Conservation (phyloP, 1,140 invertebrate genomes). For the Tetragonula clypearis region DNA sequence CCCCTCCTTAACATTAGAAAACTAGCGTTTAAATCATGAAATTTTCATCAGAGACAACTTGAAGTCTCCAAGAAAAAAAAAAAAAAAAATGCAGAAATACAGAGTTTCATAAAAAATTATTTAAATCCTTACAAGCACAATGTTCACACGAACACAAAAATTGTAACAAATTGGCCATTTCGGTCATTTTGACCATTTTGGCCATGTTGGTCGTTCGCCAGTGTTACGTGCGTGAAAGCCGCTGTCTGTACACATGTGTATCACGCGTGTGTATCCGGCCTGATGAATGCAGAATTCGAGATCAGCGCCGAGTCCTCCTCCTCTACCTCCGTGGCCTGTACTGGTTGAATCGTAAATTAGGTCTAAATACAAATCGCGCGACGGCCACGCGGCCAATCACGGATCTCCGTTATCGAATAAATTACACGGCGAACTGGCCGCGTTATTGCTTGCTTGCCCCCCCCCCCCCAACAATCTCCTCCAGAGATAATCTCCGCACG, state of each 20-base stretch:
- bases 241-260: background rate
- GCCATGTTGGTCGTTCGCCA: no score
- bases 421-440: constrained; percentile 31
- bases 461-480: constrained; percentile 8
- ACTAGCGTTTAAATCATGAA: no score
- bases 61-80: no score
- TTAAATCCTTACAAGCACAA: no score
- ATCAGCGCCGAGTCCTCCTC: constrained; percentile 7
- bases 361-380: constrained; percentile 37
- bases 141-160: no score
- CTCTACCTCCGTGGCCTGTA: background rate
- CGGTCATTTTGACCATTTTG: no score
- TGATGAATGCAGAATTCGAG: constrained; percentile 34
- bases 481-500: constrained; percentile 1
- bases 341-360: constrained; percentile 49
- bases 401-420: constrained; percentile 44
- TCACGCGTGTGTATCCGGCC: background rate
- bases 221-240: no score
- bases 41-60: no score
- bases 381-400: constrained; percentile 29
- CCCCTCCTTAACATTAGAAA: no score
- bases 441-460: constrained; percentile 3
- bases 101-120: no score
- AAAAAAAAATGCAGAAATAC: no score
- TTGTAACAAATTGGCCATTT: no score